Evolutionary conservation across 2,797 vertebrate species (phyloP).

Genomic region (Cottoperca gobio): DNA sequence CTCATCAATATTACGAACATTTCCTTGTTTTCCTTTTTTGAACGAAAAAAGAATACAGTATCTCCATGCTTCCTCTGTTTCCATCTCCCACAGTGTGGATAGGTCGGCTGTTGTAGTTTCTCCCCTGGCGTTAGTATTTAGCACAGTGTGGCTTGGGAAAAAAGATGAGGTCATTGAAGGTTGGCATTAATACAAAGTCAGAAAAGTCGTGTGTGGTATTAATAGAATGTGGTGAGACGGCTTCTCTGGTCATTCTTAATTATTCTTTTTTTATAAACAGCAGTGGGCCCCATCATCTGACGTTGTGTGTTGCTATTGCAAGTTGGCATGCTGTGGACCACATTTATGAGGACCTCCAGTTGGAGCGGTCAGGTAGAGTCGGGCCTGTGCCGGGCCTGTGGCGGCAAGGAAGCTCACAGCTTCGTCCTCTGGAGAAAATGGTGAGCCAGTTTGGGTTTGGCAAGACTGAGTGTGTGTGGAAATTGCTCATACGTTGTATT

Average conservation of each 20-base stretch:
- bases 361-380: conserved; percentile 73
- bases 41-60: conserved; percentile 6
- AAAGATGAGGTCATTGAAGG: conserved; percentile 63
- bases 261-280: conserved; percentile 62
- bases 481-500: conserved; percentile 48
- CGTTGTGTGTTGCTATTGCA: conserved; percentile 70
- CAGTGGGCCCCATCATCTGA: conserved; percentile 50
- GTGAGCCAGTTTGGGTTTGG: conserved; percentile 75
- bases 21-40: conserved; percentile 7
- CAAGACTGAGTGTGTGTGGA: conserved; percentile 34
- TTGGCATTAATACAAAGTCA: conserved; percentile 38
- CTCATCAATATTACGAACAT: conserved; percentile 27
- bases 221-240: conserved; percentile 66
- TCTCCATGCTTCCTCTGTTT: conserved; percentile 1
- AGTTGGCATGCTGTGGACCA: conserved; percentile 69
- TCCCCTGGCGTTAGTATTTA: conserved; percentile 42
- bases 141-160: conserved; percentile 47
- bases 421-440: conserved; percentile 74
- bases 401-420: conserved; percentile 76
- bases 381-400: conserved; percentile 55
- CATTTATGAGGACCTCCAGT: conserved; percentile 81
- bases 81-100: background rate
- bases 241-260: conserved; percentile 61
- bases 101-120: conserved; percentile 23
- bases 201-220: conserved; percentile 72